Conservation (phyloP, 2,797 vertebrate genomes). For the Syngnathus rostellatus region DNA sequence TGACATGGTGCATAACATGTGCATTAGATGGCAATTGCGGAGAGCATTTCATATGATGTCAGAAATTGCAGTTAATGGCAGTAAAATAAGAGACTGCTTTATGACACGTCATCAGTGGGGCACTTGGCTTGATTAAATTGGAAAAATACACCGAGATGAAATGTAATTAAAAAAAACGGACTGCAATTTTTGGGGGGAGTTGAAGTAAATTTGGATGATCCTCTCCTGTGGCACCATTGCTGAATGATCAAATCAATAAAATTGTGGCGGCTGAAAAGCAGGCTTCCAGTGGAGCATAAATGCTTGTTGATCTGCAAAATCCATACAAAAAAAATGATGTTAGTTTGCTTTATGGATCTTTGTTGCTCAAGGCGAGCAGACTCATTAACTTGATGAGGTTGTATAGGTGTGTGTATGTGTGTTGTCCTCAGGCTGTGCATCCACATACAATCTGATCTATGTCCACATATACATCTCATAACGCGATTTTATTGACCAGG, state of each 20-base stretch:
- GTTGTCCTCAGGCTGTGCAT: conserved; percentile 10
- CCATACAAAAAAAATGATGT: conserved; percentile 15
- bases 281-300: conserved; percentile 1
- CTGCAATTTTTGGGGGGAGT: not conserved
- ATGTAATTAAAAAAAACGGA: not conserved
- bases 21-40: conserved; percentile 15
- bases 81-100: not conserved
- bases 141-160: conserved; percentile 3
- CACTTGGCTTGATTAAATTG: conserved; percentile 13
- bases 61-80: conserved; percentile 7
- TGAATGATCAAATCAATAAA: conserved; percentile 18
- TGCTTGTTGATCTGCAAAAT: conserved; percentile 19
- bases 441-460: not conserved
- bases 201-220: conserved; percentile 11
- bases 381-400: conserved; percentile 6
- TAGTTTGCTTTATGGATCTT: conserved; percentile 18
- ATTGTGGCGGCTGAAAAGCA: conserved; percentile 6
- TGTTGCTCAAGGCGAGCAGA: not conserved
- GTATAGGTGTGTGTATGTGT: conserved; percentile 1
- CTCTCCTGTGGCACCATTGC: not conserved
- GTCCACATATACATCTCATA: not conserved
- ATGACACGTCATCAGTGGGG: conserved; percentile 1
- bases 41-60: conserved; percentile 9
- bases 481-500: not conserved
- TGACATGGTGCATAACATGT: conserved; percentile 8